phyloP scores from a whole-genome alignment of 2,888 invertebrate genomes.

The Cyclophora punctaria region DNA sequence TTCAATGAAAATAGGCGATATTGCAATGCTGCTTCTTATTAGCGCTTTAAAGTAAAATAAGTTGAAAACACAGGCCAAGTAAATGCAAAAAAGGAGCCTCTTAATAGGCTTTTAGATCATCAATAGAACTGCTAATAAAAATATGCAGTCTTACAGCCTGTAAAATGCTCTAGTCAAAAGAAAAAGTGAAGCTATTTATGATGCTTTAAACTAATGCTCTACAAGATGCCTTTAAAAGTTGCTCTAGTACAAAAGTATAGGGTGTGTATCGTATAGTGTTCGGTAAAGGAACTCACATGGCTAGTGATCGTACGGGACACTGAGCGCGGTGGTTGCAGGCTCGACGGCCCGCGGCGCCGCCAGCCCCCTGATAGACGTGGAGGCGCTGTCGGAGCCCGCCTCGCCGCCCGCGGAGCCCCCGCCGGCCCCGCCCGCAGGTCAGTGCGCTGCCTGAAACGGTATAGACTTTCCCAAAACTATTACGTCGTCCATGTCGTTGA shows the following conservation, averaged over 20 bases:
- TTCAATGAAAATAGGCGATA: too few species aligned
- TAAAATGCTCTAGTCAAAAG: too few species aligned
- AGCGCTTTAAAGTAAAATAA: slow-evolving; percentile 2
- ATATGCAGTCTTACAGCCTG: too few species aligned
- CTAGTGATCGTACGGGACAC: slow-evolving; percentile 30
- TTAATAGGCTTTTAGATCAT: too few species aligned
- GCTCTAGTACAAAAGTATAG: background rate
- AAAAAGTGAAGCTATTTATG: too few species aligned
- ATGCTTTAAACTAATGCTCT: too few species aligned
- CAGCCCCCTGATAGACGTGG: slow-evolving; percentile 81
- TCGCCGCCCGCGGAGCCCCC: slow-evolving; percentile 72
- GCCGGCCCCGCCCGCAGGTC: slow-evolving; percentile 71
- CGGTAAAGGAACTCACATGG: slow-evolving; percentile 21
- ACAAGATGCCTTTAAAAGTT: background rate
- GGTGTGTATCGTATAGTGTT: background rate
- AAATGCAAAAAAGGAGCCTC: too few species aligned
- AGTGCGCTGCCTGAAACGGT: slow-evolving; percentile 66
- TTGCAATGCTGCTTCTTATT: too few species aligned
- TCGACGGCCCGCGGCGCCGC: slow-evolving; percentile 77
- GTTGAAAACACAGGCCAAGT: background rate
- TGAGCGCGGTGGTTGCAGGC: slow-evolving; percentile 64
- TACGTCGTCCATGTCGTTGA: too few species aligned
- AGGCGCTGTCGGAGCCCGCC: slow-evolving; percentile 77
- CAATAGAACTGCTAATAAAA: too few species aligned
- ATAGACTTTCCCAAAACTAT: slow-evolving; percentile 30